Conservation (phyloP, 1,140 invertebrate species). For the Adoxophyes honmai region DNA sequence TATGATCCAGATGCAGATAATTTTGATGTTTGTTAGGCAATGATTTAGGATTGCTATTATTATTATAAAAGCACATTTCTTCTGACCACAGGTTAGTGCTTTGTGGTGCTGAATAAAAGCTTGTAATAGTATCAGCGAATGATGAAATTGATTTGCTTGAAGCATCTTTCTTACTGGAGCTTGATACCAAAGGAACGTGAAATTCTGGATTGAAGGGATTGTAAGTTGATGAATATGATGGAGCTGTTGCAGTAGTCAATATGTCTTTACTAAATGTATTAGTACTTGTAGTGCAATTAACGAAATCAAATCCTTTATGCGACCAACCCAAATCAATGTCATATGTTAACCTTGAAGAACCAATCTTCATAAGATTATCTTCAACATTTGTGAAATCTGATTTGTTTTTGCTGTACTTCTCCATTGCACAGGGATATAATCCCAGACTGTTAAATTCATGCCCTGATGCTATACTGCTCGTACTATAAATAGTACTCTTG, state of each 20-base stretch:
- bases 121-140: constrained; percentile 39
- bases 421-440: constrained; percentile 68
- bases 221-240: constrained; percentile 53
- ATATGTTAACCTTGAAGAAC: constrained; percentile 65
- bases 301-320: constrained; percentile 69
- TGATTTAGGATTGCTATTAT: constrained; percentile 47
- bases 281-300: constrained; percentile 54
- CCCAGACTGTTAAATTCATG: constrained; percentile 66
- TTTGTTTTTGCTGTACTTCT: constrained; percentile 69
- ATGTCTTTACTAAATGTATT: constrained; percentile 63
- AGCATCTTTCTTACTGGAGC: constrained; percentile 51
- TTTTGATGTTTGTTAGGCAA: constrained; percentile 51
- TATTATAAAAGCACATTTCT: constrained; percentile 57
- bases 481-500: constrained; percentile 65
- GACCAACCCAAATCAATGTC: constrained; percentile 72
- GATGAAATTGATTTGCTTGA: constrained; percentile 4
- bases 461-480: constrained; percentile 61
- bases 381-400: constrained; percentile 58
- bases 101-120: constrained; percentile 54
- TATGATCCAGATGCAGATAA: constrained; percentile 44
- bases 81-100: constrained; percentile 63
- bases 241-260: constrained; percentile 44
- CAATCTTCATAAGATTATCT: constrained; percentile 69
- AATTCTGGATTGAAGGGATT: constrained; percentile 72
- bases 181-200: constrained; percentile 61